phyloP scores from a whole-genome alignment of 2,888 invertebrate genomes.

The Tubulanus polymorphus region DNA sequence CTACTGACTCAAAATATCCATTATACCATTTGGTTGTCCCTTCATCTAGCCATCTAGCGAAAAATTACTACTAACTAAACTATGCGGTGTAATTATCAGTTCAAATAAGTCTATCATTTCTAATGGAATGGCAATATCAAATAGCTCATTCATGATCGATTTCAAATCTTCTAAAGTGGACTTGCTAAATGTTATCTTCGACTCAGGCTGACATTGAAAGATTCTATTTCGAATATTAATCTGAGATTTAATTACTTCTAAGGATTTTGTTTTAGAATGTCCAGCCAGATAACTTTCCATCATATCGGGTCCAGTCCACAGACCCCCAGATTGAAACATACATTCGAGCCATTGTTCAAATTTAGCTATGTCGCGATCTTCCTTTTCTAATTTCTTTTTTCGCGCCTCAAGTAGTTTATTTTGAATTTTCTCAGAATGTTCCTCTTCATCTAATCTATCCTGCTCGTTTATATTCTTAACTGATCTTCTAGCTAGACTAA shows the following conservation, averaged over 20 bases:
- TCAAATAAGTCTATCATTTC: background rate
- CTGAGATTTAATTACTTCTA: background rate
- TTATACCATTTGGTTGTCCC: background rate
- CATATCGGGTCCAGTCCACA: background rate
- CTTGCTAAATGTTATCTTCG: background rate
- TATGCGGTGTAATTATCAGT: background rate
- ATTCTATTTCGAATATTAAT: background rate
- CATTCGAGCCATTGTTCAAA: background rate
- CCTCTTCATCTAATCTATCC: too few relatives aligned
- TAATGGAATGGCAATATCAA: background rate
- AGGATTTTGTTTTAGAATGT: background rate
- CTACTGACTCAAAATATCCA: slow-evolving; percentile 1
- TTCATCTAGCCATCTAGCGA: background rate
- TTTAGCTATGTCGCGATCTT: background rate
- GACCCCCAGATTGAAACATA: background rate
- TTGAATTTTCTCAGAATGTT: too few relatives aligned
- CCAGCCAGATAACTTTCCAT: background rate
- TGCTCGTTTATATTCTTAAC: too few relatives aligned
- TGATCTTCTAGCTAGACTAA: too few relatives aligned
- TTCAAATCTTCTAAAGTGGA: background rate
- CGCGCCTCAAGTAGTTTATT: too few relatives aligned
- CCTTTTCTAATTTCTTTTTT: background rate
- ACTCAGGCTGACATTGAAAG: background rate
- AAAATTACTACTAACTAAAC: background rate
- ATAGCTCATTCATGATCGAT: background rate